Evolutionary conservation across 1,140 invertebrate species (phyloP), one percentile per base, ranked within the genome.

Genomic region (Akabosia matsudoensis): DNA sequence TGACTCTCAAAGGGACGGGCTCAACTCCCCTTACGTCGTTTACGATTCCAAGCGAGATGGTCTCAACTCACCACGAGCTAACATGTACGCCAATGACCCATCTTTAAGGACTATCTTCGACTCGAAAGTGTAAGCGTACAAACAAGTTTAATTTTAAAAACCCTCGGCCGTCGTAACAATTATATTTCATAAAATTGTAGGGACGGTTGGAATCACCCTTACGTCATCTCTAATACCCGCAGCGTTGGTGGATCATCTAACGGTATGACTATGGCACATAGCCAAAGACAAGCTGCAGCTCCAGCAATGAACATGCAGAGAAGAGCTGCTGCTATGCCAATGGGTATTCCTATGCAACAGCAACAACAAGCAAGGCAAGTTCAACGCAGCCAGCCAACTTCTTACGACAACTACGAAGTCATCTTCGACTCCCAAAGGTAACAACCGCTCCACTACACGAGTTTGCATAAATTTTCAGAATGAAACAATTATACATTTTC

Each of bases 361-460:
- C 67, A 70, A 31, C 33, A 13, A 2, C 70, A 72, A 28, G 3
- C 22, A 13, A 13, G 30, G 28, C 67, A 70, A 31, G 26, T 30
- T 13, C 18, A 4, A 2, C 3, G 30, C 28, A 24, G 34, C 10
- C 70, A 72, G 22, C 33, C 33, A 2, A 72, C 34, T 18, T n/a
- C 16, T 28, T 72, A 37, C 28, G 33, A 34, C 70, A 72, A 72
- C 70, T 72, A 72, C 33, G 70, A 72, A 28, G 33, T 72, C 70
- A 72, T 72, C 70, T 72, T 45, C 30, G 70, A 72, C 34, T 72
- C 70, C 10, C 16, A 72, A 28, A 67, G 61, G 61, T 67, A 67
- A 4, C 10, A 13, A 24, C 10, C 24, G 7, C 24, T 56, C 13
- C 54, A 13, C 18, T 45, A 18, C 37, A 45, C 37, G 37, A 7